Base-by-base conservation (phyloP, 2,888 invertebrate genomes). In the Drosophila merina region DNA sequence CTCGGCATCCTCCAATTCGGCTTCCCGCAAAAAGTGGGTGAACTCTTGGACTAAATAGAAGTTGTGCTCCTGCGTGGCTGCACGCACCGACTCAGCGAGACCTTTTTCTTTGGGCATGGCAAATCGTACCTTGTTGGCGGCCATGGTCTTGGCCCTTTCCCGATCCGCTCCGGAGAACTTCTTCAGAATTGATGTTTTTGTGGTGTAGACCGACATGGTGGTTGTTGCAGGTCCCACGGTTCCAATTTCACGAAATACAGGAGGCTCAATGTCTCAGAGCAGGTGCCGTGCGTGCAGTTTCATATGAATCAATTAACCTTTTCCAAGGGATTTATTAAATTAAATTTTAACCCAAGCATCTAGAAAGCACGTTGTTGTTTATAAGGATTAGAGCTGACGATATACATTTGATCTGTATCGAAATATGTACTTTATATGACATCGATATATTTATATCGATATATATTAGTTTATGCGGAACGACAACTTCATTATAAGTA, bases 1-100 rank as follows among this genome's bases (percentile, higher is more conserved):
- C 72, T 95, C 94, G 5, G 88, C 88, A 82, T 95, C 95, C 92
- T 94, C 69, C 1, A 91, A 56, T 2, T 75, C 67, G 2, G 73
- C 73, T 51, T 91, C 89, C 3, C 57, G 72, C 2, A 91, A 47
- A 70, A 85, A 91, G 10, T 57, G 68, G 0, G 88, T 76, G 71
- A 83, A 91, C 55, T 91, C 90, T 42, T 87, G 83, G 10, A 89
- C 72, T 4, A 76, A 69, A 36, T 79, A 63, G 56, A 80, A 91
- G 71, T 89, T 87, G 1, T 83, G 67, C 4, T 76, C 70, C 0
- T 88, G 82, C 0, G 79, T 33, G 0, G 88, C 89, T 3, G 78
- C 73, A 7, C 85, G 81, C 0, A 91, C 79, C 0, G 85, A 88
- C 31, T 85, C 85, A 0, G 64, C 20, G 0, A 91, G 58, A 3